A percentile compares a stretch with the other conserved stretches of the same genome.
These are phyloP conservation scores for Cyanocitta stelleri DNA, from an alignment of 2,113 vertebrate genomes.

Conservation along the genomic window DNA sequence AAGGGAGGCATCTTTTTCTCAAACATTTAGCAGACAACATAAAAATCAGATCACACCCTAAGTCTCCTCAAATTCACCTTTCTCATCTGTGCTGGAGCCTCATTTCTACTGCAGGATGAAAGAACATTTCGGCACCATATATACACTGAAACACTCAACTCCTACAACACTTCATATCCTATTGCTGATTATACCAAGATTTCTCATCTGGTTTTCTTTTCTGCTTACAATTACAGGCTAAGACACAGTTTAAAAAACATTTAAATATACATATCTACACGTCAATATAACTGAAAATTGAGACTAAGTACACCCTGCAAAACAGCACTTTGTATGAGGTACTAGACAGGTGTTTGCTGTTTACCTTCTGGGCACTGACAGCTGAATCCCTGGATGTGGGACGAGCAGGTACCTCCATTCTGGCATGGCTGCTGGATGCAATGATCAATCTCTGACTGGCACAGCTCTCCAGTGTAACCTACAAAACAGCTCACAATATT, in stretches of 20 bases:
- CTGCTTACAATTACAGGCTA: not conserved
- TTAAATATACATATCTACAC: not conserved
- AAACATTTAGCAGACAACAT: not conserved
- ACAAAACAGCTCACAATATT: not conserved
- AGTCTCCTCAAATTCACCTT: not conserved
- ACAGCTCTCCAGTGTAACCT: conserved; percentile 86
- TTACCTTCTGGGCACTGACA: conserved; percentile 92
- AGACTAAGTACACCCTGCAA: not conserved
- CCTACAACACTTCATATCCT: not conserved
- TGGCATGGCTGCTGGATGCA: conserved; percentile 87
- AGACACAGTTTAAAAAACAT: not conserved
- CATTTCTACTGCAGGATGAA: not conserved
- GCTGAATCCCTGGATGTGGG: conserved; percentile 79
- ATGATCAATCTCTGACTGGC: conserved; percentile 87
- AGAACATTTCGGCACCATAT: not conserved
- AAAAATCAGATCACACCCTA: not conserved
- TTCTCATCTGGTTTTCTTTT: not conserved
- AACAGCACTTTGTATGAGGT: not conserved
- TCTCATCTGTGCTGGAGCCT: not conserved
- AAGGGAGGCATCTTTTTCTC: not conserved
- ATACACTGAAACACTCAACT: not conserved
- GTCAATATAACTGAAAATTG: not conserved
- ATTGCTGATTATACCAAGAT: not conserved
- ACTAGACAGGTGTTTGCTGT: not conserved
- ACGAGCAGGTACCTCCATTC: conserved; percentile 88